Evolutionary conservation across 2,113 vertebrate species (phyloP), one percentile per base, ranked within the genome.

Genomic region (Andinoacara biseriatus): DNA sequence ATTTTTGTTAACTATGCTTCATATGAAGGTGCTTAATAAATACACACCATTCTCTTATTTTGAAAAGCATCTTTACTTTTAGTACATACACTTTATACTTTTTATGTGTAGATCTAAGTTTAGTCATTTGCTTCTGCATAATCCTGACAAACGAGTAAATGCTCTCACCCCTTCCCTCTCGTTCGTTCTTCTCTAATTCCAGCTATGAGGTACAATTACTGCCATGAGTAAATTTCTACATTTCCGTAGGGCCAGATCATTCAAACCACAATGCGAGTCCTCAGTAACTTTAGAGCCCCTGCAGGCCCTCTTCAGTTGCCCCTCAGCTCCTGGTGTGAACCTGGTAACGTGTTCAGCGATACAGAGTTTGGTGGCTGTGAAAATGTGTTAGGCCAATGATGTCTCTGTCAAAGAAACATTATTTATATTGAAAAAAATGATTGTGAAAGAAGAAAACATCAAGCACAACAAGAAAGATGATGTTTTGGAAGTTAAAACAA

Each of bases 221-320:
- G 88, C 87, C 82, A 88, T 90, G 88, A 91, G 90, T 92, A 93
- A 94, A 92, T 92, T 86, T 92, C 91, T 91, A 90, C 92, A 93
- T 94, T 92, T 94, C 92, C 86, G 40, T 88, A 87, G 87, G 83
- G 87, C 86, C 89, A 90, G 92, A 95, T 92, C 90, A 92, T 89
- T 93, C 87, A 92, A 90, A 94, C 90, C 90, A 76, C 90, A 90
- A 88, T 89, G 90, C 86, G 87, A 92, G 85, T 92, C 90, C 87
- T 89, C 86, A 84, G 92, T 95, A 93, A 95, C 91, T 93, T 83
- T 90, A 94, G 92, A 94, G 82, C 86, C 84, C 90, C 89, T 83
- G 75, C 81, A 88, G 87, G 85, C 91, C 87, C 61, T 57, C 83
- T 89, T 85, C 78, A 89, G 83, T 87, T 91, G 87, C 89, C 84